These are phyloP conservation scores for Empis stercorea DNA, from an alignment of 2,888 invertebrate genomes.

Conservation along the genomic window DNA sequence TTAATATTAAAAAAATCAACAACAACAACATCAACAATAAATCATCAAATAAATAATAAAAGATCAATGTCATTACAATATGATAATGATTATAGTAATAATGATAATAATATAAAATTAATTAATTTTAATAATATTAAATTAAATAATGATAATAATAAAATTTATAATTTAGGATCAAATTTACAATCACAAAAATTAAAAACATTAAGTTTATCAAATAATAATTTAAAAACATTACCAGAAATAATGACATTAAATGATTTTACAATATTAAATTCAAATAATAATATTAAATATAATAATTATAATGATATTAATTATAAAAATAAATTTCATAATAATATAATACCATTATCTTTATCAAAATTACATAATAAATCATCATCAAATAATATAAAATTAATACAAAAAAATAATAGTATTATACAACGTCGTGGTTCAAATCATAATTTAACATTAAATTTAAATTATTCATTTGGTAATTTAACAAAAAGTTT, in stretches of 20 bases:
- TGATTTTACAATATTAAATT: slow-evolving; percentile 36
- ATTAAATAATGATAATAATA: slow-evolving; percentile 8
- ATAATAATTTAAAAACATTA: slow-evolving; percentile 56
- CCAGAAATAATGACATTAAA: slow-evolving; percentile 59
- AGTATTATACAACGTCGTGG: slow-evolving; percentile 42
- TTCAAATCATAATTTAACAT: slow-evolving; percentile 47
- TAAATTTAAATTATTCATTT: slow-evolving; percentile 44
- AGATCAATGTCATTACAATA: background rate
- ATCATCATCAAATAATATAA: background rate
- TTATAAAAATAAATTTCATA: too few relatives aligned
- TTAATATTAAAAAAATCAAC: background rate
- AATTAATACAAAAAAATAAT: slow-evolving; percentile 25
- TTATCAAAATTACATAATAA: background rate
- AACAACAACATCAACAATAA: background rate
- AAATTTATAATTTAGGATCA: slow-evolving; percentile 32
- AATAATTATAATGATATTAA: slow-evolving; percentile 4
- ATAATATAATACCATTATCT: too few relatives aligned
- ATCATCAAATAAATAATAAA: background rate
- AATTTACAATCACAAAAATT: slow-evolving; percentile 49
- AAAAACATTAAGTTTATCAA: slow-evolving; percentile 47
- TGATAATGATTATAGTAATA: background rate
- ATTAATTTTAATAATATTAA: slow-evolving; percentile 13
- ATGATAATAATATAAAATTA: slow-evolving; percentile 3
- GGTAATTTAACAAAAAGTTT: slow-evolving; percentile 33
- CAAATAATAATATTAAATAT: background rate